Base-by-base conservation (phyloP, 2,797 vertebrate genomes). In the Lerista edwardsae region DNA sequence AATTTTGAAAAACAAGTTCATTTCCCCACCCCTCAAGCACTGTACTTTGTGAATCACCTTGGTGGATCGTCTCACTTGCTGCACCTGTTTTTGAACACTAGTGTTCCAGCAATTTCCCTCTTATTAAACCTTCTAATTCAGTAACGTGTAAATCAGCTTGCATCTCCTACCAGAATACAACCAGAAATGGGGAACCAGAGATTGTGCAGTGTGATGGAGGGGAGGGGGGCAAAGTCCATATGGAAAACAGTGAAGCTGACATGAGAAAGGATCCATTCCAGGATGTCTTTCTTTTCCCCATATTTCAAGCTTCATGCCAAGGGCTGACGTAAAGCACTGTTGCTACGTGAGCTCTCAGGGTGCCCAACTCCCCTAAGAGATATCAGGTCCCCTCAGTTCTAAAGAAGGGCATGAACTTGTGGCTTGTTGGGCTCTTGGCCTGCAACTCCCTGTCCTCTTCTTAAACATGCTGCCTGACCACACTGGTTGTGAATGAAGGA, bases 1-100 rank as follows among this genome's bases (percentile, higher is more conserved):
- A 81, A 80, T 80, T 90, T 91, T 90, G 31, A 55, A 90, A 85
- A 91, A 65, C 81, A 55, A 79, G 71, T 80, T 73, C 75, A 82
- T 73, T 84, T 89, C 57, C 68, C 82, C 71, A 84, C 57, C 68
- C 79, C 71, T 86, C 59, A 79, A 51, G 69, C 67, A 75, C 74
- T 77, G 61, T 62, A 89, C 86, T 90, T 90, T 68, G 88, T 31
- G 1, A 84, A 88, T 84, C 83, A 59, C 23, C 82, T 1, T 27
- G 23, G 74, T 72, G 79, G 51, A 67, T 51, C 78, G 79, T 47
- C 61, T 91, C 36, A 83, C 90, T 87, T 86, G 65, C 29, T 36
- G 84, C 41, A 64, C 83, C 68, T 88, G 27, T 80, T 76, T 89
- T 84, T 23, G 87, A 87, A 89, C 41, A 82, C 23, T 11, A 31